Base-by-base conservation (phyloP, 2,888 invertebrate species). In the Apotomis turbidana region DNA sequence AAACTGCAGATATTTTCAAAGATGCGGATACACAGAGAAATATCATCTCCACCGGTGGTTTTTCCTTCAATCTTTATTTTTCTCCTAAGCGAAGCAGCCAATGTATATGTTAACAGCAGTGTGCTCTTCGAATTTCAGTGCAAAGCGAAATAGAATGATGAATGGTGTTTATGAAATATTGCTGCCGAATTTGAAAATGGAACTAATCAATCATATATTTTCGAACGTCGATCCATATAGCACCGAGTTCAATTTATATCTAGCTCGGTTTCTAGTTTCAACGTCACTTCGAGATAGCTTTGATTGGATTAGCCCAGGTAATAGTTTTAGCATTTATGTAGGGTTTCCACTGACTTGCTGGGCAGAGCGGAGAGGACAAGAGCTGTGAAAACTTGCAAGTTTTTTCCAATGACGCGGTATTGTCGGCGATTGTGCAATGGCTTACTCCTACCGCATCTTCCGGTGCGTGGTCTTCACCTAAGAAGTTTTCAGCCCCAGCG, bases 181-280 rank as follows among this genome's bases (percentile, higher is more conserved):
- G 58, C 67, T 51, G 51, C 67, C 38, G 58, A 57, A 68, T 68
- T 68, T 68, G 58, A 49, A 68, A 68, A 68, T 59, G 67, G 59
- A 51, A 68, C 59, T 68, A 68, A 68, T 68, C 67, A 68, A 68
- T 68, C 67, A 68, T 59, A 68, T 58, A 68, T 66, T 66, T 66
- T 66, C 66, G 66, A 46, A 55, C 66, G 46, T 44, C 66, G 55
- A 57, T 49, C 44, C 55, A 44, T 66, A 66, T 52, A 66, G 36
- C 55, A 49, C 6, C 3, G 55, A 55, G 12, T 66, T 66, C 55
- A 36, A 66, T 55, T 66, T 57, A 66, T 46, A 52, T 55, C 9
- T 15, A 15, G 64, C 55, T 44, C 38, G 63, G 52, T 52, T 36
- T 52, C 52, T 51, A 63, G 8, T n/a, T 63, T 52, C 4, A 38